These are phyloP conservation scores for Heliconius congener DNA, from an alignment of 1,140 invertebrate species.

Conservation along the genomic window DNA sequence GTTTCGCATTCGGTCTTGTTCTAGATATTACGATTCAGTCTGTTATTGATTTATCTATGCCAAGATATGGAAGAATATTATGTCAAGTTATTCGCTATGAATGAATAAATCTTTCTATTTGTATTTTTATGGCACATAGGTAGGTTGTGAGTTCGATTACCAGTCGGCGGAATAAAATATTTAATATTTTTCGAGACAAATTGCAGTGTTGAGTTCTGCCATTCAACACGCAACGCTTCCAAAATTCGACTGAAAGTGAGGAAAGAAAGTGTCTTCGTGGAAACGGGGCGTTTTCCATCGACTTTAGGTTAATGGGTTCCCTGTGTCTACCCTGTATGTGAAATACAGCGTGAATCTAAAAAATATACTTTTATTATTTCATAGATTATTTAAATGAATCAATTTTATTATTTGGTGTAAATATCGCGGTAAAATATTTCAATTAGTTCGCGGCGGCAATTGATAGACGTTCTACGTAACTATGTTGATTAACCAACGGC, in stretches of 20 bases:
- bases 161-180: background rate
- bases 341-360: background rate
- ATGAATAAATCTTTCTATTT: no score
- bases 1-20: constrained; percentile 5
- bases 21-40: background rate
- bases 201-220: background rate
- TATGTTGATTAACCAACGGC: no score
- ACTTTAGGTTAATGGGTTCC: background rate
- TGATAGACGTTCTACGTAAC: no score
- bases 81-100: background rate
- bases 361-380: background rate
- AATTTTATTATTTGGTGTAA: no score
- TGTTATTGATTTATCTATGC: background rate
- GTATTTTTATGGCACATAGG: no score
- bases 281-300: no score
- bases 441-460: no score
- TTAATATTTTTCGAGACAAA: background rate
- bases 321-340: background rate
- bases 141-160: background rate
- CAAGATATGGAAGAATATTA: background rate
- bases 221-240: background rate
- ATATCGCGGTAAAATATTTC: no score
- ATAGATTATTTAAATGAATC: no score
- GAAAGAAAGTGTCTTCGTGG: no score
- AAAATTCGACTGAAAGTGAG: background rate